A percentile compares a stretch with the other conserved stretches of the same genome.
These are phyloP conservation scores for Deladenus siricidicola DNA, from an alignment of 2,888 invertebrate species.

Conservation along the genomic window DNA sequence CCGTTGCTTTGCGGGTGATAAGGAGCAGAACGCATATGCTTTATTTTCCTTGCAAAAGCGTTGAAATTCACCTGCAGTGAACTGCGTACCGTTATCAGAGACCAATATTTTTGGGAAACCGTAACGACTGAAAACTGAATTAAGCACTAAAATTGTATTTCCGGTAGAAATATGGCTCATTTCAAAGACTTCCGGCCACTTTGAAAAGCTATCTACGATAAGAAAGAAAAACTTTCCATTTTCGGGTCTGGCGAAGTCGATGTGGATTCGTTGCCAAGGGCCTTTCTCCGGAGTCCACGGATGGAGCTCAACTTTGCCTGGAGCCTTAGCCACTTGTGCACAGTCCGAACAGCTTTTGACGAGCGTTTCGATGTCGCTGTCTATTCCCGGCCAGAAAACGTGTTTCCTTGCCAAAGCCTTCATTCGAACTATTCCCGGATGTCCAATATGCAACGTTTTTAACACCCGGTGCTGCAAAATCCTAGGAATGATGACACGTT, in stretches of 20 bases:
- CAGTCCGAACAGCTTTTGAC: slow-evolving; percentile 31
- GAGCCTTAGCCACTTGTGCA: slow-evolving; percentile 13
- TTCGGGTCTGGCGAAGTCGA: slow-evolving; percentile 56
- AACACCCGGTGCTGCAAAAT: slow-evolving; percentile 27
- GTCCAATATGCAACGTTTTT: slow-evolving; percentile 37
- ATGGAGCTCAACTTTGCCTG: slow-evolving; percentile 14
- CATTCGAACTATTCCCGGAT: slow-evolving; percentile 40
- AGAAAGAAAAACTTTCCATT: slow-evolving; percentile 48
- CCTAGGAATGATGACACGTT: slow-evolving; percentile 38
- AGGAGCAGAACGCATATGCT: slow-evolving; percentile 30
- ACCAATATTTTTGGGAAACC: slow-evolving; percentile 47
- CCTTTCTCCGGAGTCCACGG: slow-evolving; percentile 25
- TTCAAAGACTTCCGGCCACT: slow-evolving; percentile 54
- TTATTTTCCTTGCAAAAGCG: slow-evolving; percentile 24
- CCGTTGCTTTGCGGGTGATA: slow-evolving; percentile 48
- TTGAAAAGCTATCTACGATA: slow-evolving; percentile 55
- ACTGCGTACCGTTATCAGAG: slow-evolving; percentile 50
- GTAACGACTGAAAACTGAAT: slow-evolving; percentile 7
- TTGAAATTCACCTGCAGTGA: slow-evolving; percentile 37
- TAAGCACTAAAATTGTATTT: background rate
- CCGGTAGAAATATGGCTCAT: slow-evolving; percentile 11
- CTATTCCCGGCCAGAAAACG: slow-evolving; percentile 42
- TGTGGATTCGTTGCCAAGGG: slow-evolving; percentile 54
- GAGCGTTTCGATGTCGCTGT: slow-evolving; percentile 20
- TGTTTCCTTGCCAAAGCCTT: slow-evolving; percentile 34